Percentiles rank a stretch among this genome's conserved stretches.
These are phyloP conservation scores for Papilio gigon DNA, from an alignment of 2,888 invertebrate species.

Conservation along the genomic window DNA sequence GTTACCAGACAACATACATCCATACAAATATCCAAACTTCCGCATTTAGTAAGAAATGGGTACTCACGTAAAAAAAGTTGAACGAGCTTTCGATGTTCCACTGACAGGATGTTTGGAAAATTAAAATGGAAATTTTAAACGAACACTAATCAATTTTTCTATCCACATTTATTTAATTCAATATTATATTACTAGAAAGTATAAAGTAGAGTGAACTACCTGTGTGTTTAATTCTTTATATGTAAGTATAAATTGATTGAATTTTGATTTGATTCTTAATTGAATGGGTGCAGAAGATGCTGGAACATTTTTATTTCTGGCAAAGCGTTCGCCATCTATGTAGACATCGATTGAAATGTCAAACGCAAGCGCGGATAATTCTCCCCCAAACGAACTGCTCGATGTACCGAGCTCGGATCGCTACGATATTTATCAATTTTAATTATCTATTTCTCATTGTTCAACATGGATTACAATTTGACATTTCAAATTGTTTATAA, in stretches of 20 bases:
- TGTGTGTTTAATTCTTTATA: too few species aligned
- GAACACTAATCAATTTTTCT: too few species aligned
- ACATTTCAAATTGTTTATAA: background rate
- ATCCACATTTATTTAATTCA: too few species aligned
- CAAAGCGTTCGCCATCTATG: slow-evolving; percentile 21
- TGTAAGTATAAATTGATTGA: background rate
- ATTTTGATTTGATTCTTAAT: slow-evolving; percentile 9
- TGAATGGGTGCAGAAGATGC: slow-evolving; percentile 1
- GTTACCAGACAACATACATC: too few species aligned
- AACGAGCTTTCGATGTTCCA: too few species aligned
- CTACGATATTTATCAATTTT: slow-evolving; percentile 29
- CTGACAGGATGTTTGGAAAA: too few species aligned
- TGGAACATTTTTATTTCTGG: slow-evolving; percentile 24
- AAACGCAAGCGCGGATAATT: slow-evolving; percentile 30
- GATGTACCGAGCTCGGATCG: background rate
- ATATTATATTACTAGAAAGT: too few species aligned
- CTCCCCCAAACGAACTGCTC: slow-evolving; percentile 9
- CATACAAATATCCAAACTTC: too few species aligned
- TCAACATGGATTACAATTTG: background rate
- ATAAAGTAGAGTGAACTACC: too few species aligned
- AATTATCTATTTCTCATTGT: slow-evolving; percentile 25
- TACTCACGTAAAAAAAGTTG: too few species aligned
- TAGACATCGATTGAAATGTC: slow-evolving; percentile 34
- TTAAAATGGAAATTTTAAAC: too few species aligned
- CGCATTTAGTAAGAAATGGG: too few species aligned